Percentiles rank a stretch among this genome's conserved stretches.
Evolutionary conservation across 2,888 invertebrate species (phyloP).

Genomic region (Calliphora vomitoria): DNA sequence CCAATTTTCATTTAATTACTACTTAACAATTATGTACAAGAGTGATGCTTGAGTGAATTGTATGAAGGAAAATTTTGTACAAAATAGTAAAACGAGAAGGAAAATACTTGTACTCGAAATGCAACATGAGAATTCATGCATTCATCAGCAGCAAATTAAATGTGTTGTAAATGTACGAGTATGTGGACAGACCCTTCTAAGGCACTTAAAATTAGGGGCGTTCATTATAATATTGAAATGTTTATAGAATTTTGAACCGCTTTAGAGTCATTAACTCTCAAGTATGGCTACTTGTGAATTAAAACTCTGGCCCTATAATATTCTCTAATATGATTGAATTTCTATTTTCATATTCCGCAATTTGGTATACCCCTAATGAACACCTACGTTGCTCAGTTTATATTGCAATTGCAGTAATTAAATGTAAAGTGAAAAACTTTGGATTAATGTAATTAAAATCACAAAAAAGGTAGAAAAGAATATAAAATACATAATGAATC

Average conservation of each 20-base stretch:
- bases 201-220: background rate
- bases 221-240: background rate
- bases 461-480: background rate
- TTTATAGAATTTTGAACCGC: too few species aligned
- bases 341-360: too few species aligned
- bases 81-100: background rate
- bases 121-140: background rate
- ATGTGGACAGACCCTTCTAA: background rate
- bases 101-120: background rate
- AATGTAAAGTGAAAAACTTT: conserved; percentile 29
- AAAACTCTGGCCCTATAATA: too few species aligned
- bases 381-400: background rate
- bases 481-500: background rate
- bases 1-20: conserved; percentile 35
- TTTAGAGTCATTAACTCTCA: too few species aligned
- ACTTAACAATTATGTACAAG: conserved; percentile 6
- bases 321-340: too few species aligned
- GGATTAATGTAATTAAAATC: conserved; percentile 43
- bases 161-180: background rate
- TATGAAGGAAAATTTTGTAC: background rate
- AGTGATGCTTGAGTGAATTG: conserved; percentile 18
- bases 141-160: background rate
- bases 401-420: conserved; percentile 32
- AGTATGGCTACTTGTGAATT: too few species aligned
- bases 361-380: background rate